Percentiles rank a stretch among this genome's conserved stretches.
Evolutionary conservation across 35 echinoderm and acorn worm species (phyloP).

Genomic region (Acanthaster planci): DNA sequence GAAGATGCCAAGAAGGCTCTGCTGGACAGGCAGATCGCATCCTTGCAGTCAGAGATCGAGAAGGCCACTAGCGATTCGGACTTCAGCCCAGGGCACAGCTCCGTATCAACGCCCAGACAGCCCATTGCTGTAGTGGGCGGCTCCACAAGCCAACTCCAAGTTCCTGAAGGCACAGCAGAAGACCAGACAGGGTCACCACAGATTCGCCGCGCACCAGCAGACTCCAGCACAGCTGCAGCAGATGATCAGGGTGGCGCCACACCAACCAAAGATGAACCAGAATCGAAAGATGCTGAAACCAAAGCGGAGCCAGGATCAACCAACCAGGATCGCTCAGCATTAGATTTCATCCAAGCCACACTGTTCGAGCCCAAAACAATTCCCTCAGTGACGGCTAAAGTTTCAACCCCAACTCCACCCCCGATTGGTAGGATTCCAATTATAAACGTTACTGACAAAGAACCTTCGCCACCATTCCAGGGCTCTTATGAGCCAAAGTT

Average conservation of each 20-base stretch:
- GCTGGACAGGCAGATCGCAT: constrained; percentile 92
- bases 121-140: background rate
- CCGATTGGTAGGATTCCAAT: background rate
- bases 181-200: constrained; percentile 32
- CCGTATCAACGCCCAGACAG: background rate
- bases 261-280: constrained; percentile 43
- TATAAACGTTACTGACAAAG: background rate
- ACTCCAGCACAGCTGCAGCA: constrained; percentile 49
- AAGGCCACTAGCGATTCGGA: constrained; percentile 69
- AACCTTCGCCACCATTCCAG: constrained; percentile 13
- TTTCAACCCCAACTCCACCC: background rate
- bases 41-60: constrained; percentile 84
- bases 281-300: background rate
- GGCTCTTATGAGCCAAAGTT: background rate
- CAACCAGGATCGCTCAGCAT: background rate
- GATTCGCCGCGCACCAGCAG: constrained; percentile 46
- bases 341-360: background rate
- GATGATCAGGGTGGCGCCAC: constrained; percentile 11
- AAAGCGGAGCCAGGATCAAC: background rate
- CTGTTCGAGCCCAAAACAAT: background rate
- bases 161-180: background rate
- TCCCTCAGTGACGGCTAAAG: background rate
- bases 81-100: background rate
- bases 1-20: constrained; percentile 97
- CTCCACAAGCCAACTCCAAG: background rate